These are phyloP conservation scores for Sinotaia quadrata DNA, from an alignment of 2,888 invertebrate species.

Conservation along the genomic window DNA sequence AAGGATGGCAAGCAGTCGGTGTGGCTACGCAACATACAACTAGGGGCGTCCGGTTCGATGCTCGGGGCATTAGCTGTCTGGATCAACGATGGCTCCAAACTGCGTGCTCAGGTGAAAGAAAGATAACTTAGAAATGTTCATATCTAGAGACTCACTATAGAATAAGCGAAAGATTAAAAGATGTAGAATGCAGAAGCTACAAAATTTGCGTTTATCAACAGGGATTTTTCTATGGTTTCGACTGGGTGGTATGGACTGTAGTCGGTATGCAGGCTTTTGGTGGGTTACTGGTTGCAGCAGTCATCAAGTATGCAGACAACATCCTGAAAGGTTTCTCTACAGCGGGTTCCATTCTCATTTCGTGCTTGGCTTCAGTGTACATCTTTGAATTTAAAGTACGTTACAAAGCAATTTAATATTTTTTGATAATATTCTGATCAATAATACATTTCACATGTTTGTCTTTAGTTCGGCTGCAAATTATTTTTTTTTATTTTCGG, in stretches of 20 bases:
- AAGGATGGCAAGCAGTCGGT: slow-evolving; percentile 72
- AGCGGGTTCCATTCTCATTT: slow-evolving; percentile 75
- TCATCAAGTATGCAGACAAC: slow-evolving; percentile 76
- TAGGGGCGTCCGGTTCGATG: slow-evolving; percentile 62
- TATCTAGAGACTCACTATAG: too few relatives aligned
- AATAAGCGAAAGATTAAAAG: too few relatives aligned
- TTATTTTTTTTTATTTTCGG: too few relatives aligned
- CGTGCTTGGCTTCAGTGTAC: slow-evolving; percentile 71
- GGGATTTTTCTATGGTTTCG: slow-evolving; percentile 75
- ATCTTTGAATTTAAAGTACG: not conserved
- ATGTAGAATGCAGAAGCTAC: not conserved
- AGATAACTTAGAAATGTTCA: too few relatives aligned
- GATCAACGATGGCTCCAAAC: not conserved
- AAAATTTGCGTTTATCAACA: slow-evolving; percentile 64
- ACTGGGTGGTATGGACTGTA: slow-evolving; percentile 44
- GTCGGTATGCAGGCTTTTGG: slow-evolving; percentile 72
- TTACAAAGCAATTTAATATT: not conserved
- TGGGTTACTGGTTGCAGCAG: slow-evolving; percentile 74
- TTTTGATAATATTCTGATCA: too few relatives aligned
- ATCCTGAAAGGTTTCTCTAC: slow-evolving; percentile 76
- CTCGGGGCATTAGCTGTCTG: not conserved
- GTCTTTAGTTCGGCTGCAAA: too few relatives aligned
- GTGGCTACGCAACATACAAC: slow-evolving; percentile 74
- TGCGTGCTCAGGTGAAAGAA: too few relatives aligned
- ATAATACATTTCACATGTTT: too few relatives aligned